Percentiles rank a stretch among this genome's conserved stretches.
These are phyloP conservation scores for Perognathus longimembris DNA, from an alignment of 2,113 vertebrate species.

Conservation along the genomic window DNA sequence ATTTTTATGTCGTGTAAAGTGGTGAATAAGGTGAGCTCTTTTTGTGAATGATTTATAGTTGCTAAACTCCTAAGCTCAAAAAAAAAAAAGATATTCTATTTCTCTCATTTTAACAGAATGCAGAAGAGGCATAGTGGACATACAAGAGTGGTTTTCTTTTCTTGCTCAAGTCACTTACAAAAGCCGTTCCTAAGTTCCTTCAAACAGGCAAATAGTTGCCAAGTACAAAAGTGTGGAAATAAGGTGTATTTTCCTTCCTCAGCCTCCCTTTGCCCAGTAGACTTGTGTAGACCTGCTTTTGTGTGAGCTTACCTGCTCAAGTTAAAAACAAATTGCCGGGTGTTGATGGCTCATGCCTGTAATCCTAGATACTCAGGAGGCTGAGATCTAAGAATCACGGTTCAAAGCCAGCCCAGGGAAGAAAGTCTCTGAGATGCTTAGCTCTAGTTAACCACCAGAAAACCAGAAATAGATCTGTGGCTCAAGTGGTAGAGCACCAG, in stretches of 20 bases:
- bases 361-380: no score
- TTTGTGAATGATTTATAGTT: constrained; percentile 58
- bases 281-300: constrained; percentile 19
- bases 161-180: constrained; percentile 22
- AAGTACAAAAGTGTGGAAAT: neutral
- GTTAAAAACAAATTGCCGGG: neutral
- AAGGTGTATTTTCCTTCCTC: neutral
- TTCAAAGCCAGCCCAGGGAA: no score
- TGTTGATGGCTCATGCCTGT: no score
- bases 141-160: constrained; percentile 36
- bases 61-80: constrained; percentile 30
- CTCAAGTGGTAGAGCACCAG: no score
- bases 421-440: no score
- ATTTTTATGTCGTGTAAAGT: constrained; percentile 48
- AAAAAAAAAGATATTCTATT: constrained; percentile 27
- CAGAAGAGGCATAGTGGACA: neutral
- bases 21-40: constrained; percentile 59
- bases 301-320: neutral
- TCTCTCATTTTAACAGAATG: constrained; percentile 43
- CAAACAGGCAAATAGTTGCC: neutral
- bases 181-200: constrained; percentile 48
- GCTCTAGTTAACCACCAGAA: no score
- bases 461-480: no score
- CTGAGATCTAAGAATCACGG: no score
- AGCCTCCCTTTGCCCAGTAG: neutral